Base-by-base conservation (phyloP, 2,113 vertebrate species). In the Catharus fuscescens region DNA sequence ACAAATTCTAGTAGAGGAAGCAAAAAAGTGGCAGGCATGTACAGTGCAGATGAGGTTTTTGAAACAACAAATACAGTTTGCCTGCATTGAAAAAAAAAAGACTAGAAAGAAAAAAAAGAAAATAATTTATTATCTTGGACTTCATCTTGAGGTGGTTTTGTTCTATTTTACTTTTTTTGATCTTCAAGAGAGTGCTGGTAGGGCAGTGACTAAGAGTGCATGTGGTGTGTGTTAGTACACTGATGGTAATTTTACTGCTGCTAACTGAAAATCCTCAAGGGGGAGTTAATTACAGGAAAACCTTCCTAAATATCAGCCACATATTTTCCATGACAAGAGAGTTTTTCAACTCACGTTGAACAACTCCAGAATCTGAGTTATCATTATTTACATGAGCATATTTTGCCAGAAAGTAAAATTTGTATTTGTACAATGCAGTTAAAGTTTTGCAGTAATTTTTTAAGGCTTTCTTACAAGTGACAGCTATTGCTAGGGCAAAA, bases 211-310 rank as follows among this genome's bases (percentile, higher is more conserved):
- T 94, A 97, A 95, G 96, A 93, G 97, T 96, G 98, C 99, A 99
- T 99, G 99, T 99, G 99, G 99, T 99, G 99, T 98, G 84, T 99
- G 98, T 99, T 99, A 99, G 98, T 98, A 98, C 98, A 98, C 98
- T 99, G 99, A 99, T 98, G 99, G 99, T 99, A 99, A 99, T 99
- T 99, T 99, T 98, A 98, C 97, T 98, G 98, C 99, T 98, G 99
- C 99, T 99, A 99, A 99, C 99, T 99, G 98, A 98, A 98, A 99
- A 99, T 99, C 98, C 99, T 99, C 99, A 96, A 97, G 99, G 98
- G 99, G 98, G 98, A 99, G 98, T 98, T 99, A 99, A 99, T 99
- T 99, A 99, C 99, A 99, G 99, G 99, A 99, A 99, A 98, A 98
- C 98, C 99, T 98, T 99, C 99, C 98, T 98, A 99, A 99, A 99